These are phyloP conservation scores for Strix occidentalis DNA, from an alignment of 2,797 vertebrate genomes.

Conservation along the genomic window DNA sequence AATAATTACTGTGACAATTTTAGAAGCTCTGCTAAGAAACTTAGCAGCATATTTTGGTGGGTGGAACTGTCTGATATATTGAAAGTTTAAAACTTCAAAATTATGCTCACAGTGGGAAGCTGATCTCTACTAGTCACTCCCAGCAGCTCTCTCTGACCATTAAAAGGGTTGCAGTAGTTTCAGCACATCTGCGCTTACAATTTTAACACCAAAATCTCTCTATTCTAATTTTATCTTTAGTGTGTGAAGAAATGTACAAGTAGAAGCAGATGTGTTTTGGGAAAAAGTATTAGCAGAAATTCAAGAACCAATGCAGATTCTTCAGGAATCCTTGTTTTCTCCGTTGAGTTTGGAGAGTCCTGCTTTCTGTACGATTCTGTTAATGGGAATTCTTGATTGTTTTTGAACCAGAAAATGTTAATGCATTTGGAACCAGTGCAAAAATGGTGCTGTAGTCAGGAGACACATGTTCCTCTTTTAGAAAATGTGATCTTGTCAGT, in stretches of 20 bases:
- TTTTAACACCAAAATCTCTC: neutral
- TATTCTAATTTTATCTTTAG: neutral
- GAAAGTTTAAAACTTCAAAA: conserved; percentile 19
- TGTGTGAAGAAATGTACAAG: neutral
- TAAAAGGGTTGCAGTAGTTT: neutral
- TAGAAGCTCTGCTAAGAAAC: conserved; percentile 10
- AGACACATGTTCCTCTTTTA: neutral
- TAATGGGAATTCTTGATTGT: fast-evolving
- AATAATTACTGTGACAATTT: neutral
- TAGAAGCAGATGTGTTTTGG: conserved; percentile 3
- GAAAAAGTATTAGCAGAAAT: neutral
- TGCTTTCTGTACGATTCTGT: neutral
- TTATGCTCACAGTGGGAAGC: neutral
- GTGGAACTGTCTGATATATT: neutral
- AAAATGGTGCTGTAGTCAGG: neutral
- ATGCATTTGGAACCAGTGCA: neutral
- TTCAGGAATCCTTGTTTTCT: neutral
- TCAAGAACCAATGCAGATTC: neutral
- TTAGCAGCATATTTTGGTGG: neutral
- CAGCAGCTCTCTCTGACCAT: neutral
- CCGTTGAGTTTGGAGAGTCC: neutral
- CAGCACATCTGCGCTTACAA: neutral
- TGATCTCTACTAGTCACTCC: neutral
- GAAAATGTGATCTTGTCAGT: neutral
- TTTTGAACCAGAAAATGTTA: neutral